A percentile compares a stretch with the other conserved stretches of the same genome.
Evolutionary conservation across 2,888 invertebrate species (phyloP).

Genomic region (Hymenopus coronatus): DNA sequence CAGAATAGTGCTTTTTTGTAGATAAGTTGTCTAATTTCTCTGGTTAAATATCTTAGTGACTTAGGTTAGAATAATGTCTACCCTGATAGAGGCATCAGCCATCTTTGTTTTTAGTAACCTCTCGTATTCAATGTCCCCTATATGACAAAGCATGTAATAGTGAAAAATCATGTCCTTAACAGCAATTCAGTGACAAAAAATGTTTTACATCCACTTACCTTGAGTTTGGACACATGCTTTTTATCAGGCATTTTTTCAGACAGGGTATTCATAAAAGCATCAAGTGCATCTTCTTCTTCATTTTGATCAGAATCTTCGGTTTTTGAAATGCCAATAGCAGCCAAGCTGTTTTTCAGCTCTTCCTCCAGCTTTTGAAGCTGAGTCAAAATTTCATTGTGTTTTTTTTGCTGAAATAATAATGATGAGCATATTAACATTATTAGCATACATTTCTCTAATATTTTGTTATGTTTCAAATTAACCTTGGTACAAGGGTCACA

Average conservation of each 20-base stretch:
- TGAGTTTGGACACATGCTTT: slow-evolving; percentile 59
- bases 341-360: slow-evolving; percentile 44
- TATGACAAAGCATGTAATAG: neutral
- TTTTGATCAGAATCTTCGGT: neutral
- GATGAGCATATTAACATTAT: too few relatives aligned
- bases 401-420: slow-evolving; percentile 53
- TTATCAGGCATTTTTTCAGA: slow-evolving; percentile 58
- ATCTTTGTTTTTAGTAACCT: too few relatives aligned
- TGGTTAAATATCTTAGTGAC: too few relatives aligned
- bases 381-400: slow-evolving; percentile 52
- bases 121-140: too few relatives aligned
- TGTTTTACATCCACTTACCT: slow-evolving; percentile 43
- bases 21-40: too few relatives aligned
- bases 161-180: neutral
- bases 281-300: slow-evolving; percentile 70
- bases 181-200: neutral
- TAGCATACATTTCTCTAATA: too few relatives aligned
- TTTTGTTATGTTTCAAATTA: too few relatives aligned
- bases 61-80: too few relatives aligned
- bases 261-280: slow-evolving; percentile 76
- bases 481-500: too few relatives aligned
- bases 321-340: slow-evolving; percentile 13
- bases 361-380: slow-evolving; percentile 60
- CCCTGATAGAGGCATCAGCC: too few relatives aligned
- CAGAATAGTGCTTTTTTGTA: too few relatives aligned